These are phyloP conservation scores for Neogobius melanostomus DNA, from an alignment of 2,113 vertebrate genomes.

Conservation along the genomic window DNA sequence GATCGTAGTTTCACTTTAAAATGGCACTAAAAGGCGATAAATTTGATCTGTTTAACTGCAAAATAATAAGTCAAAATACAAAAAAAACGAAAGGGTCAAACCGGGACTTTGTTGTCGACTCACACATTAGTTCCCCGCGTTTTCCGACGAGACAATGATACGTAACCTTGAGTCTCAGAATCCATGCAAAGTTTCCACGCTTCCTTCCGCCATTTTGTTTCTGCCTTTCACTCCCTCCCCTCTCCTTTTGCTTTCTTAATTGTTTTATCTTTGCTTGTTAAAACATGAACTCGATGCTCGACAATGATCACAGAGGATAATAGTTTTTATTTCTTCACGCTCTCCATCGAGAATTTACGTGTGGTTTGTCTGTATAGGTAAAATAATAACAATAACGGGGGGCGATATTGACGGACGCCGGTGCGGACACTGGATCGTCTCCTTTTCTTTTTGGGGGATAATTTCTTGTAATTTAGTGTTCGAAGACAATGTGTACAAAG, in stretches of 20 bases:
- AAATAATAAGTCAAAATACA: neutral
- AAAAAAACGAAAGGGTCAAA: neutral
- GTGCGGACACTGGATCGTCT: neutral
- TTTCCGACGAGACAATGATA: conserved; percentile 14
- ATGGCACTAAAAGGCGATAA: neutral
- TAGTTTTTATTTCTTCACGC: conserved; percentile 48
- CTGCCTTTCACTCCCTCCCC: neutral
- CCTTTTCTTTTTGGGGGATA: neutral
- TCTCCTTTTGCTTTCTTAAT: neutral
- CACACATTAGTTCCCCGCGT: neutral
- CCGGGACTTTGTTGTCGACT: neutral
- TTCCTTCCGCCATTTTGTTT: neutral
- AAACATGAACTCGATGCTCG: conserved; percentile 49
- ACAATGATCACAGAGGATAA: conserved; percentile 44
- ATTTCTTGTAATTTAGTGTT: neutral
- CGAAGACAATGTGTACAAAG: neutral
- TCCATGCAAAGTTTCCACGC: neutral
- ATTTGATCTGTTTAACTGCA: neutral
- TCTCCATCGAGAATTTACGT: conserved; percentile 30
- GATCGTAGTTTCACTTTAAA: no score
- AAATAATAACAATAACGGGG: conserved; percentile 18
- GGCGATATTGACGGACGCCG: neutral
- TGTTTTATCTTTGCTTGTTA: conserved; percentile 14
- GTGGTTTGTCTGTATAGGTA: conserved; percentile 38
- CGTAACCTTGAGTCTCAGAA: conserved; percentile 5